Evolutionary conservation across 1,140 invertebrate genomes (phyloP), one percentile per base, ranked within the genome.

Genomic region (Spodoptera frugiperda): DNA sequence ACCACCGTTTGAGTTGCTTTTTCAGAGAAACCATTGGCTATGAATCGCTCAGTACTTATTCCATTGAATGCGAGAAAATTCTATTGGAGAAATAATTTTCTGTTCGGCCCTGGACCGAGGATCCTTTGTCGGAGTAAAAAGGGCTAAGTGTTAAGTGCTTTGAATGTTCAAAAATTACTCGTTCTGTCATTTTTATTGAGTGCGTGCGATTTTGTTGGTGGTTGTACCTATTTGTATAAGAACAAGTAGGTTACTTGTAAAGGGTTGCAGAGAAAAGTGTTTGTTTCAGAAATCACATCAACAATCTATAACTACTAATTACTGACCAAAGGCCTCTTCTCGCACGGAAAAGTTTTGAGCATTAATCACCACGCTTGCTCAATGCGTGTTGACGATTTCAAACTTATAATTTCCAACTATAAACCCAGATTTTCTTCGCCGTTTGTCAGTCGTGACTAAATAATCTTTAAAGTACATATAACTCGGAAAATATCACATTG

Each of bases 81-180:
- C 87, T 87, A 90, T 88, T 84, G 84, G 77, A 70, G 82, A 89
- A 85, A 87, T 89, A 85, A 89, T 89, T 87, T 39, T 81, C 77
- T 79, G 49, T 71, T 63, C 72, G 71, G 46, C 67, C 59, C 10
- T 11, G 21, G 76, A 65, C 82, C 53, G 48, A 17, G 48, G 78
- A 73, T 80, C 81, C 86, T 87, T 87, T 83, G 83, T 79, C 51
- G 49, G 39, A 73, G 65, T 30, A 55, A 75, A 78, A 75, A 54
- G 76, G 68, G 19, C 57, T 46, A 68, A 72, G 61, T 33, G 72
- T 65, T 75, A 75, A 75, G 72, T 75, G 59, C 57, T 75, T 19
- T 14, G 33, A 73, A 75, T 75, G 48, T 75, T 63, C 71, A 61
- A 73, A 73, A 73, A 59, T 73, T 59, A 73, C 55, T 61, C 49